Base-by-base conservation (phyloP, 2,797 vertebrate genomes). In the Enteromius argenteus region DNA sequence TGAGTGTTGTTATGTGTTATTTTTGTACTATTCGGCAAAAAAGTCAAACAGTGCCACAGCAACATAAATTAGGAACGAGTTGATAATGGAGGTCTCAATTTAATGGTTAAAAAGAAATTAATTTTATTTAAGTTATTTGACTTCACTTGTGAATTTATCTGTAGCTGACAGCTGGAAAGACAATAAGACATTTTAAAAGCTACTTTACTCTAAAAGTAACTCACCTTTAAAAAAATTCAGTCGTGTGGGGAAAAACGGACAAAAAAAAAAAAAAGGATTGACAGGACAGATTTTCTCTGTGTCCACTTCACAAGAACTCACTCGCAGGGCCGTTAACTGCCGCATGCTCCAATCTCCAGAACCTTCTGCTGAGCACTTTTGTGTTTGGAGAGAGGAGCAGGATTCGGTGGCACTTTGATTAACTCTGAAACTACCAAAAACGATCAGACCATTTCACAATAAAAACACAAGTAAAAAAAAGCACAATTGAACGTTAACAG, bases 351-450 rank as follows among this genome's bases (percentile, higher is more conserved):
- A 81, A 76, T 67, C 72, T 86, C 80, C 80, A 84, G 64, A 89
- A 87, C 74, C 30, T 78, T 89, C 86, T 74, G 82, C 85, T 32
- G 72, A 44, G 68, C 79, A 71, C 77, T 85, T 85, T 64, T 86
- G 67, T 84, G 81, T 84, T 86, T 78, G 69, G 80, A 86, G 83
- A 88, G 86, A 79, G 66, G 83, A 85, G 86, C 85, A 46, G 81
- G 73, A 81, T 83, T 88, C 84, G 75, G 56, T 53, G 79, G 78
- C 79, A 87, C 79, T 78, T 80, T 85, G 64, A 84, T 88, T 88
- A 89, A 88, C 88, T 88, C 85, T 85, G 78, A 78, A 86, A 79
- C 83, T 79, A 82, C 83, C 83, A 79, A 85, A 86, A 44, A 37
- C 68, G 71, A 71, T 49, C 42, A 10, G 37, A 42, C 30, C n/a